Evolutionary conservation across 2,113 vertebrate species (phyloP).

Genomic region (Daphoenositta chrysoptera): DNA sequence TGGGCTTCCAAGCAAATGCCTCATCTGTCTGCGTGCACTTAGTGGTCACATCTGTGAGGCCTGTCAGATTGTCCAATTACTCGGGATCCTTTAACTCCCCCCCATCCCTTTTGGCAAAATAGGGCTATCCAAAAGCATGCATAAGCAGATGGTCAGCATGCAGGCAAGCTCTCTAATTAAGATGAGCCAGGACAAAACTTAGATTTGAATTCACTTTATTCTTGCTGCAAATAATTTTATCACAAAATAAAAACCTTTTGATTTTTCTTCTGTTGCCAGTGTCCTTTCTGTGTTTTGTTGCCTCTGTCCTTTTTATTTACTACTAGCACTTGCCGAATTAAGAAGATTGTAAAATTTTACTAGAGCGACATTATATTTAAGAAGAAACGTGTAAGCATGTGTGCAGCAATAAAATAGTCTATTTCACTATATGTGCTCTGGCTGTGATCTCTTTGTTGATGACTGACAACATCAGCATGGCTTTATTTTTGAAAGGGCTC

Average conservation of each 20-base stretch:
- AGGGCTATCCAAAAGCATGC: not conserved
- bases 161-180: not conserved
- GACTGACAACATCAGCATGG: not conserved
- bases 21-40: not conserved
- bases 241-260: not conserved
- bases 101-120: not conserved
- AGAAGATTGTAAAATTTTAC: conserved; percentile 54
- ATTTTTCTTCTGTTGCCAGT: conserved; percentile 13
- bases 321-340: conserved; percentile 6
- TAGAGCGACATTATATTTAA: conserved; percentile 55
- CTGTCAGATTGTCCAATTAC: not conserved
- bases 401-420: conserved; percentile 71
- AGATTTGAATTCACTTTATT: conserved; percentile 23
- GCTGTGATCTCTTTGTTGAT: not conserved
- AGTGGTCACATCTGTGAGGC: conserved; percentile 7
- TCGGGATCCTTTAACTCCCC: not conserved
- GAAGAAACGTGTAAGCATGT: conserved; percentile 41
- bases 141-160: conserved; percentile 10
- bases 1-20: not conserved
- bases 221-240: conserved; percentile 25
- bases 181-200: not conserved
- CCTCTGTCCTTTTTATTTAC: conserved; percentile 12
- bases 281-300: conserved; percentile 25
- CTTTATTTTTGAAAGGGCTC: not conserved
- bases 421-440: conserved; percentile 35